Base-by-base conservation (phyloP, 37 sponge, comb jelly and placozoan genomes). In the Axinella damicornis region DNA sequence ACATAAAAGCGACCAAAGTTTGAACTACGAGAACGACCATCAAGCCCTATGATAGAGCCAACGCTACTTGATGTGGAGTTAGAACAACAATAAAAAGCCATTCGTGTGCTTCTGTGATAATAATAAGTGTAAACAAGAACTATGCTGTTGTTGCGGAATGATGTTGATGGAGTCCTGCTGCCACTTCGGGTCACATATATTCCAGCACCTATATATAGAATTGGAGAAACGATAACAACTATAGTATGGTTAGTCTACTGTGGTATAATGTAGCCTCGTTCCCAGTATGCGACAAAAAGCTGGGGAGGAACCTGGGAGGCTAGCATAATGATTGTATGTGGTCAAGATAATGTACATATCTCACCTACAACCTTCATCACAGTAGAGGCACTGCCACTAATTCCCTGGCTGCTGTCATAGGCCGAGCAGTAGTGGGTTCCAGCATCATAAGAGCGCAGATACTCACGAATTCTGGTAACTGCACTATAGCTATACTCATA, bases 391-490 rank as follows among this genome's bases (percentile, higher is more conserved):
- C 58, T 56, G 2, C 75, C 75, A 35, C n/a, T 57, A 33, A 55
- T 74, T 52, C 75, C 33, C n/a, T n/a, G n/a, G n/a, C n/a, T n/a
- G 58, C 58, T 74, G 58, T 74, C 75, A 57, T 56, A 55, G 24
- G 54, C 75, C 5, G 57, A 55, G 31, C 75, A 74, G 22, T 58
- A 56, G 58, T 74, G 75, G 17, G 54, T 57, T 6, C 75, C 75
- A 74, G 58, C 58, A 57, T 54, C 57, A 56, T 25, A 16, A 32
- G 75, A 74, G 1, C 53, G 20, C 75, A 74, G 33, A 1, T 56
- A 32, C 2, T 1, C 5, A 9, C 56, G 57, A 18, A 19, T 57
- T 25, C 55, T 74, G n/a, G 75, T 9, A 9, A 12, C 6, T 9
- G 6, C 4, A 46, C 46, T 46, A 46, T 46, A 46, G 46, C 46